These are phyloP conservation scores for Enteromius mattozi DNA, from an alignment of 2,797 vertebrate species.

Conservation along the genomic window DNA sequence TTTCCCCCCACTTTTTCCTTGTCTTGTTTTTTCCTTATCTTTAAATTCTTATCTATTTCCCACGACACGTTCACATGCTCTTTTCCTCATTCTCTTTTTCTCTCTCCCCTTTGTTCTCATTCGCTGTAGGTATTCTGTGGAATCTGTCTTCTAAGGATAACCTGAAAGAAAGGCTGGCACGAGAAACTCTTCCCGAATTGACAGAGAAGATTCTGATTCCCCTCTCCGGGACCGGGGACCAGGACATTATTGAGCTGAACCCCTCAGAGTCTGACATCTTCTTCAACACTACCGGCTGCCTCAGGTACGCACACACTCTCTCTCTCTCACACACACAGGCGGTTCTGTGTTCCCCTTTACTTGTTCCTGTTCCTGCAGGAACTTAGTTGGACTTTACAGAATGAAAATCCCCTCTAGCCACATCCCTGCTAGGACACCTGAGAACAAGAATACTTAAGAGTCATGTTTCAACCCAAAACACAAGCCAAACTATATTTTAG, in stretches of 20 bases:
- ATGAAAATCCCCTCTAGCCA: neutral
- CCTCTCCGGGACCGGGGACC: conserved; percentile 64
- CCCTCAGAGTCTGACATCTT: conserved; percentile 90
- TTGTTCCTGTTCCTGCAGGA: conserved; percentile 29
- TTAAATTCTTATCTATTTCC: conserved; percentile 31
- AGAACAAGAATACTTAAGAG: neutral
- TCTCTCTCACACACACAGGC: conserved; percentile 9
- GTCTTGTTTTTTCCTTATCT: conserved; percentile 13
- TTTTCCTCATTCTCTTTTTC: neutral
- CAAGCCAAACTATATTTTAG: neutral
- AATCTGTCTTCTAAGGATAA: conserved; percentile 95
- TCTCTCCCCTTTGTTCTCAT: neutral
- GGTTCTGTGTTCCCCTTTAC: neutral
- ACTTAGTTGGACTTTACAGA: neutral
- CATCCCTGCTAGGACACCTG: neutral
- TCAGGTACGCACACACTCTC: conserved; percentile 80
- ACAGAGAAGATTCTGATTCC: conserved; percentile 85
- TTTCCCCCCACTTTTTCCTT: neutral
- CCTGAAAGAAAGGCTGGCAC: conserved; percentile 89
- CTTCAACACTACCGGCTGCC: conserved; percentile 92
- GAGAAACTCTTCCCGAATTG: conserved; percentile 81
- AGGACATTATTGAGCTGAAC: conserved; percentile 73
- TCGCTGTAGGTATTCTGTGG: conserved; percentile 91
- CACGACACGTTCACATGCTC: neutral
- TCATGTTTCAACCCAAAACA: neutral